A percentile compares a stretch with the other conserved stretches of the same genome.
Conservation (phyloP, 2,113 vertebrate species). For the Tragelaphus buxtoni region DNA sequence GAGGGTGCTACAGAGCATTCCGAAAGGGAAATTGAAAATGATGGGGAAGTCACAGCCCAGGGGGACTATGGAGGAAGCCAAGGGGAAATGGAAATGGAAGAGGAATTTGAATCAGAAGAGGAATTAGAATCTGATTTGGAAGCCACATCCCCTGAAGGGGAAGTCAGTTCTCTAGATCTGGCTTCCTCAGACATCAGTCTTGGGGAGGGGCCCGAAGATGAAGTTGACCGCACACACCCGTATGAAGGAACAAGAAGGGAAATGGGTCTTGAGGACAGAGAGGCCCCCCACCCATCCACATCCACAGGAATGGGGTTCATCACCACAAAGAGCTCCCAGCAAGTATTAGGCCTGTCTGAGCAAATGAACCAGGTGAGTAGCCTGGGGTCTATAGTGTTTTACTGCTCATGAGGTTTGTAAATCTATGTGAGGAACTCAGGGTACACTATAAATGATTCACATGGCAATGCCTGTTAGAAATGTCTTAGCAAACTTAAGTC, state of each 20-base stretch:
- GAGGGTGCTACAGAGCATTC: fast-evolving
- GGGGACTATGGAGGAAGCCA: fast-evolving
- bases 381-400: neutral
- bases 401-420: fast-evolving
- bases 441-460: neutral
- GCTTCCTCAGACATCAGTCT: fast-evolving
- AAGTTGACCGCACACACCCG: fast-evolving
- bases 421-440: neutral
- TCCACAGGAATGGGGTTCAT: fast-evolving
- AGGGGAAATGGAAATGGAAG: neutral
- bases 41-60: neutral
- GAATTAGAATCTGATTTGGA: neutral
- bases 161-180: fast-evolving
- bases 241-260: fast-evolving
- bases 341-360: fast-evolving
- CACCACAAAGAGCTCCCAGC: neutral
- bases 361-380: neutral
- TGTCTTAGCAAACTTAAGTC: neutral
- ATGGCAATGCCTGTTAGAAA: neutral
- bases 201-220: fast-evolving
- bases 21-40: neutral
- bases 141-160: neutral
- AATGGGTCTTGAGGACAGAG: fast-evolving
- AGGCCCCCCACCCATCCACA: fast-evolving
- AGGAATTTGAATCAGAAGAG: fast-evolving